A percentile compares a stretch with the other conserved stretches of the same genome.
These are phyloP conservation scores for Tenthredo livida DNA, from an alignment of 2,888 invertebrate species.

Conservation along the genomic window DNA sequence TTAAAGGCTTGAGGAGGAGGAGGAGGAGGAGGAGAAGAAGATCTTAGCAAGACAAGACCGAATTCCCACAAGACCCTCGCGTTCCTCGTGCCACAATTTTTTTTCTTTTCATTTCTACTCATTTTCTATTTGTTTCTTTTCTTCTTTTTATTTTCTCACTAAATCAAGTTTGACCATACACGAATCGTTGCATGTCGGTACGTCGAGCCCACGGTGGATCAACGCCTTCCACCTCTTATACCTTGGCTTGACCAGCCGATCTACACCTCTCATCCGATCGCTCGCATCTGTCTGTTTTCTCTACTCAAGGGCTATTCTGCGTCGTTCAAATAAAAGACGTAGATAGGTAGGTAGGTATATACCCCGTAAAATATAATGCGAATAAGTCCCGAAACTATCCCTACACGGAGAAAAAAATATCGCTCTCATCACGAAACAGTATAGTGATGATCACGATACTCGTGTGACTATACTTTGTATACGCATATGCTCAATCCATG, in stretches of 20 bases:
- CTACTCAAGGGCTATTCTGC: not conserved
- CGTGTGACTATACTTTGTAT: too few species aligned
- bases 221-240: too few species aligned
- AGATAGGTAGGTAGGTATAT: not conserved
- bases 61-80: slow-evolving; percentile 25
- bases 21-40: not conserved
- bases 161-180: slow-evolving; percentile 48
- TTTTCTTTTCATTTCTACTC: not conserved
- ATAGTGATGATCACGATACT: too few species aligned
- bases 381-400: slow-evolving; percentile 14
- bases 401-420: too few species aligned
- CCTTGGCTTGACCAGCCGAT: not conserved
- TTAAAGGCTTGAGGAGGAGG: slow-evolving; percentile 11
- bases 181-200: slow-evolving; percentile 33
- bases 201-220: not conserved
- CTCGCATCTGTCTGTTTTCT: not conserved
- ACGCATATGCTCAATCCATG: too few species aligned
- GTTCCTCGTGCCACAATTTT: not conserved
- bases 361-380: not conserved
- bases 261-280: not conserved
- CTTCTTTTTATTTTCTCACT: slow-evolving; percentile 11
- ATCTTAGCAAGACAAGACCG: slow-evolving; percentile 40
- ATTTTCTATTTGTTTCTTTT: not conserved
- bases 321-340: not conserved
- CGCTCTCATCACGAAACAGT: too few species aligned